Evolutionary conservation across 2,113 vertebrate species (phyloP).

Genomic region (Hiodon tergisus): DNA sequence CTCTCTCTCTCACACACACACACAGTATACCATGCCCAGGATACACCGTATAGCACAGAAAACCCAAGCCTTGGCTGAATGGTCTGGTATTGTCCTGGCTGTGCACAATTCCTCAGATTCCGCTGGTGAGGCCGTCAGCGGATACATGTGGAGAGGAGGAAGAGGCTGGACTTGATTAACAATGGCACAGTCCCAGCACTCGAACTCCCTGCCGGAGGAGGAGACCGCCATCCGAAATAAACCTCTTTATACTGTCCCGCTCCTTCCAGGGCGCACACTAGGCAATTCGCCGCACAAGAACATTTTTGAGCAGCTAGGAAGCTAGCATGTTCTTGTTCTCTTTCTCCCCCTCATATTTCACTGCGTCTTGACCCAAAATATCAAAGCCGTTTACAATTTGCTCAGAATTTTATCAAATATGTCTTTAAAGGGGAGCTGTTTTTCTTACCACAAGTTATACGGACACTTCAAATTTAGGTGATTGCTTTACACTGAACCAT

Average conservation of each 20-base stretch:
- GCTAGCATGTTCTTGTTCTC: neutral
- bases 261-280: neutral
- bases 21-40: too few species aligned
- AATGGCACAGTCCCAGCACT: constrained; percentile 2
- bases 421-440: neutral
- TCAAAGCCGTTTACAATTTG: neutral
- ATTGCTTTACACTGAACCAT: too few species aligned
- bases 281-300: neutral
- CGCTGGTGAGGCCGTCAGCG: neutral
- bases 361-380: neutral
- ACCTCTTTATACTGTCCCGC: neutral
- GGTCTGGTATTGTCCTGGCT: too few species aligned
- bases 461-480: too few species aligned
- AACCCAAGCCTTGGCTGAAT: too few species aligned
- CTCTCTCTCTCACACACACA: too few species aligned
- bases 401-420: too few species aligned
- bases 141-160: neutral
- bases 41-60: too few species aligned
- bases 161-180: neutral
- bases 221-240: neutral
- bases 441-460: too few species aligned
- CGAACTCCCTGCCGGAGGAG: neutral
- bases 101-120: too few species aligned
- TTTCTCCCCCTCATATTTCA: neutral
- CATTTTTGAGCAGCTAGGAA: neutral